A percentile compares a stretch with the other conserved stretches of the same genome.
Conservation (phyloP, 53 echinoderm and acorn worm species). For the Echinometra lucunter region DNA sequence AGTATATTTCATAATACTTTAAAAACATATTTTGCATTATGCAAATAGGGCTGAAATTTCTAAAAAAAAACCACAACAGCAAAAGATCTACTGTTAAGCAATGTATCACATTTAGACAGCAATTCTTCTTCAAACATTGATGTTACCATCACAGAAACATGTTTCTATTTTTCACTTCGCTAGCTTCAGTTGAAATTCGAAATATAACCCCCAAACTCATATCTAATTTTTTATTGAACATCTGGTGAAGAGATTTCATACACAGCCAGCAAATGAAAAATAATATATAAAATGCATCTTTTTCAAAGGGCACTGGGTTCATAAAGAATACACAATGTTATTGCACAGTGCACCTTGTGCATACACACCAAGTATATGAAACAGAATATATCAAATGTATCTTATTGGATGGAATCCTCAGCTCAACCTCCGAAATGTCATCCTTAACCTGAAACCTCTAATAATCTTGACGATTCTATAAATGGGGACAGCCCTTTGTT, state of each 20-base stretch:
- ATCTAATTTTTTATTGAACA: background rate
- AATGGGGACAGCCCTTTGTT: slow-evolving; percentile 28
- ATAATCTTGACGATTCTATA: slow-evolving; percentile 34
- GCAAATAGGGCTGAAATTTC: background rate
- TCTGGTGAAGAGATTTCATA: background rate
- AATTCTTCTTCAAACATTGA: too few species aligned
- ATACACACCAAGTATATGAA: background rate
- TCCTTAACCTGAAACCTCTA: background rate
- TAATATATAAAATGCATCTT: background rate
- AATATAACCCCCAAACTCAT: background rate
- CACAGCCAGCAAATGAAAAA: background rate
- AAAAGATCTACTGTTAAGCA: too few species aligned
- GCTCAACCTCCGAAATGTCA: background rate
- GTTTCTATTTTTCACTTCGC: background rate
- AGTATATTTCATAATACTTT: background rate
- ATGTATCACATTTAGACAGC: too few species aligned
- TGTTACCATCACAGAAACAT: too few species aligned
- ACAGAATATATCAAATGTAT: slow-evolving; percentile 10
- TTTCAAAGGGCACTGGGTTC: too few species aligned
- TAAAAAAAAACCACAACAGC: too few species aligned
- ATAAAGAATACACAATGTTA: background rate
- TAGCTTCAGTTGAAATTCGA: background rate
- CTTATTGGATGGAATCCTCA: background rate
- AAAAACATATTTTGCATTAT: background rate
- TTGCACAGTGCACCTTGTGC: background rate